Conservation (phyloP, 2,888 invertebrate genomes). For the Chironomus riparius region DNA sequence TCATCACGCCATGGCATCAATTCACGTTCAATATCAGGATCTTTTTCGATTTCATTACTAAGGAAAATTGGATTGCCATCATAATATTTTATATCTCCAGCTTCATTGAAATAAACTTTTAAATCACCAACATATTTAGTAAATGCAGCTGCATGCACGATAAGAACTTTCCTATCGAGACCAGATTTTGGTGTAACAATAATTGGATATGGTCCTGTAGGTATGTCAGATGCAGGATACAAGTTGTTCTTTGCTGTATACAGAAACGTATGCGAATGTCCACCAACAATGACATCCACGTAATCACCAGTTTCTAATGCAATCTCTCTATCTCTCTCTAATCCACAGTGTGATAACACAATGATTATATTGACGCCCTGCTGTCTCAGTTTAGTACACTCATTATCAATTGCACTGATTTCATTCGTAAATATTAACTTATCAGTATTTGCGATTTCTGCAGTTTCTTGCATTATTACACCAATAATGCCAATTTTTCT, state of each 20-base stretch:
- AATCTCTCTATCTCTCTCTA: conserved; percentile 57
- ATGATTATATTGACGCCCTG: conserved; percentile 67
- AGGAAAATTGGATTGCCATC: conserved; percentile 64
- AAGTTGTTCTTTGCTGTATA: conserved; percentile 48
- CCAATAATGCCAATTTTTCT: conserved; percentile 71
- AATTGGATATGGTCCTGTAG: conserved; percentile 60
- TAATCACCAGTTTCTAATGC: conserved; percentile 55
- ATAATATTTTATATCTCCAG: conserved; percentile 56
- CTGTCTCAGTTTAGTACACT: conserved; percentile 52
- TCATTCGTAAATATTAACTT: conserved; percentile 61
- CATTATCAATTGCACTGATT: conserved; percentile 53
- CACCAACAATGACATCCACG: conserved; percentile 74
- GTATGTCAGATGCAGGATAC: conserved; percentile 47
- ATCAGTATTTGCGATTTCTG: conserved; percentile 57
- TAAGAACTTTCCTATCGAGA: conserved; percentile 40
- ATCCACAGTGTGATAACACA: conserved; percentile 71
- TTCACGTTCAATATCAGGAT: conserved; percentile 47
- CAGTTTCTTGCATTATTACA: conserved; percentile 57
- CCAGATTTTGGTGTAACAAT: conserved; percentile 48
- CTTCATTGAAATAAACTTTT: conserved; percentile 57
- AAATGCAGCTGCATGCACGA: conserved; percentile 65
- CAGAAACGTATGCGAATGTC: conserved; percentile 72
- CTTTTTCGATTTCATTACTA: conserved; percentile 50
- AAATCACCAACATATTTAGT: conserved; percentile 72
- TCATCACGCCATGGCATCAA: conserved; percentile 51